A percentile compares a stretch with the other conserved stretches of the same genome.
phyloP scores from a whole-genome alignment of 2,888 invertebrate species.

The Gastracanthus pulcherrimus region DNA sequence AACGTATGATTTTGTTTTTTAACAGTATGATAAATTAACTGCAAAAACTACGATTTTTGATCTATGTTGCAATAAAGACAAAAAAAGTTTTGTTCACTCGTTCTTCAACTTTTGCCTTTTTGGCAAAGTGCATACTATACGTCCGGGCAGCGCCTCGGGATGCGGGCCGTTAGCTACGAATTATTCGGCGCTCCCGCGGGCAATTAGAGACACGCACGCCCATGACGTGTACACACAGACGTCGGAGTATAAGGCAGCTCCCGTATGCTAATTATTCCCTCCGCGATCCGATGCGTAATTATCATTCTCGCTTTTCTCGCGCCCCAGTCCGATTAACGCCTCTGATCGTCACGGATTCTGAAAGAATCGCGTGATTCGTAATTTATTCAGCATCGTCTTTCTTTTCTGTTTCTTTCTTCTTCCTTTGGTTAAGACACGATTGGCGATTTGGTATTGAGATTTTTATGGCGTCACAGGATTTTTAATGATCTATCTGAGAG shows the following conservation, averaged over 20 bases:
- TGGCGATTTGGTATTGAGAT: slow-evolving; percentile 2
- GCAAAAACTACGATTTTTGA: no score
- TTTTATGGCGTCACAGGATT: not conserved
- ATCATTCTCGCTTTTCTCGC: slow-evolving; percentile 29
- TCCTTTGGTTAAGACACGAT: slow-evolving; percentile 26
- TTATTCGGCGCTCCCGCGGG: slow-evolving; percentile 32
- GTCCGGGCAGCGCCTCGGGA: slow-evolving; percentile 55
- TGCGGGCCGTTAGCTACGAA: slow-evolving; percentile 66
- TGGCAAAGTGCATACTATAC: slow-evolving; percentile 54
- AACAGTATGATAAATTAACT: no score
- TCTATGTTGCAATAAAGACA: no score
- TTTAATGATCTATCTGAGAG: not conserved
- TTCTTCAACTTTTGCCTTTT: no score
- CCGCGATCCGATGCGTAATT: slow-evolving; percentile 20
- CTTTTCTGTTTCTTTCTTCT: not conserved
- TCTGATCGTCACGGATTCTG: slow-evolving; percentile 3
- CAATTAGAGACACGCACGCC: slow-evolving; percentile 44
- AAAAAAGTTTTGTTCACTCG: no score
- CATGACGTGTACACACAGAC: not conserved
- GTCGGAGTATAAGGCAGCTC: not conserved
- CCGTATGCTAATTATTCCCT: slow-evolving; percentile 29
- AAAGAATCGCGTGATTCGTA: slow-evolving; percentile 20
- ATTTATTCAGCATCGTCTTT: slow-evolving; percentile 17
- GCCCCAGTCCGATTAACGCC: slow-evolving; percentile 19
- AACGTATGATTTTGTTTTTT: no score